phyloP scores from a whole-genome alignment of 2,797 vertebrate genomes.

The Leptoclinus maculatus region DNA sequence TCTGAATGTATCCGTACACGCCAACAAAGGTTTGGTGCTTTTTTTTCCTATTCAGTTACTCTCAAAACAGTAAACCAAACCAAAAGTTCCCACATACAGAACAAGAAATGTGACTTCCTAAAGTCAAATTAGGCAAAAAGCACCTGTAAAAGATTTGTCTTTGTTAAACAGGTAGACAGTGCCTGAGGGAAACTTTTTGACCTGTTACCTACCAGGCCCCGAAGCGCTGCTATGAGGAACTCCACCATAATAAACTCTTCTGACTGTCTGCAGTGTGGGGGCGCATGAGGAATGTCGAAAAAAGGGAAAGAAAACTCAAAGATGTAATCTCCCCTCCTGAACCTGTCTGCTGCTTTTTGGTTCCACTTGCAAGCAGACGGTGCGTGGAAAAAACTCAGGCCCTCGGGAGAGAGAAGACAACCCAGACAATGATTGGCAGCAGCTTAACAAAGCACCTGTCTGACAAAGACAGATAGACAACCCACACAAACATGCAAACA shows the following conservation, averaged over 20 bases:
- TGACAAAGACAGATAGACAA: constrained; percentile 54
- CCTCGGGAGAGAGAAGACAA: constrained; percentile 65
- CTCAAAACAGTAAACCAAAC: neutral
- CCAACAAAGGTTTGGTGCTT: neutral
- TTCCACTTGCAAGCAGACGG: constrained; percentile 57
- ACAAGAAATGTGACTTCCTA: neutral
- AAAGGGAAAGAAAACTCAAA: constrained; percentile 45
- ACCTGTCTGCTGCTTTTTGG: constrained; percentile 57
- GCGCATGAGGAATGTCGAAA: constrained; percentile 61
- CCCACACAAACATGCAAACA: constrained; percentile 66
- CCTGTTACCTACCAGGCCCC: constrained; percentile 48
- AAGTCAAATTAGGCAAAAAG: neutral
- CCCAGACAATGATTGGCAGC: constrained; percentile 78
- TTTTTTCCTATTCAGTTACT: neutral
- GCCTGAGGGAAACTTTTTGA: constrained; percentile 58
- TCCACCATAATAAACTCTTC: constrained; percentile 60
- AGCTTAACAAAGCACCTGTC: constrained; percentile 77
- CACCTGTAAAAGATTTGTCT: neutral
- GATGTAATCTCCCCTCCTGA: constrained; percentile 67
- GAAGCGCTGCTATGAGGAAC: constrained; percentile 47
- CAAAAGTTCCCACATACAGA: neutral
- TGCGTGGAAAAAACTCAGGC: constrained; percentile 42
- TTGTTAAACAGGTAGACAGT: constrained; percentile 27
- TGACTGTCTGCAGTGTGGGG: constrained; percentile 58
- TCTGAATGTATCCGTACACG: neutral